Base-by-base conservation (phyloP, 2,797 vertebrate species). In the Acanthornis magna region DNA sequence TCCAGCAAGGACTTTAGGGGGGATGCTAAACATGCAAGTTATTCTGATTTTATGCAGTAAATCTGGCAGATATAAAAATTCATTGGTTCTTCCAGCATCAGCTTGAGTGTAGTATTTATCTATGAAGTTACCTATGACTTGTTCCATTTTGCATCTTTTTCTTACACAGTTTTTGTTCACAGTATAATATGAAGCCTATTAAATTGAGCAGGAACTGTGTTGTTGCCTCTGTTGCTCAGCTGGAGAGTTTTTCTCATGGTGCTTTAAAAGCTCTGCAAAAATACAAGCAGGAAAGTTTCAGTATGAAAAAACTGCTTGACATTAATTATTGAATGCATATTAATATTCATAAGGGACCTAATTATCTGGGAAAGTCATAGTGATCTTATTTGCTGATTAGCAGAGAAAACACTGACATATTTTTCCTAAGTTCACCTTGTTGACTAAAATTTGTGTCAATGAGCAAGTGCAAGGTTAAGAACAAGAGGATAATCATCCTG, bases 371-470 rank as follows among this genome's bases (percentile, higher is more conserved):
- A 95, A 93, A 94, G 93, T 91, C 91, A 91, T 13, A 51, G 60
- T 81, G 89, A 84, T 95, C 61, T 85, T 91, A 91, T 95, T 88
- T 91, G 88, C 88, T 96, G 91, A 96, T 96, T 96, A 96, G 89
- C 63, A 93, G 70, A 91, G 93, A 88, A 95, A 95, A 93, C 73
- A 94, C 43, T 57, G 79, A 53, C 88, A 81, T 92, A 65, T 95
- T 95, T 95, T 95, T 78, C 63, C 73, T 48, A 77, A 93, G 75
- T 92, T 96, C 91, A 94, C 91, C 91, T 95, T 95, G 96, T 91
- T 94, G 91, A 86, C 79, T 93, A 62, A 93, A 88, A 91, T 91
- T 91, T 73, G 36, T 94, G 76, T 84, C 94, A 95, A 76, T 73
- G 93, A 95, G 32, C 72, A 89, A 94, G 54, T 58, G 62, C 89